Evolutionary conservation across 2,888 invertebrate genomes (phyloP).

Genomic region (Patella pellucida): DNA sequence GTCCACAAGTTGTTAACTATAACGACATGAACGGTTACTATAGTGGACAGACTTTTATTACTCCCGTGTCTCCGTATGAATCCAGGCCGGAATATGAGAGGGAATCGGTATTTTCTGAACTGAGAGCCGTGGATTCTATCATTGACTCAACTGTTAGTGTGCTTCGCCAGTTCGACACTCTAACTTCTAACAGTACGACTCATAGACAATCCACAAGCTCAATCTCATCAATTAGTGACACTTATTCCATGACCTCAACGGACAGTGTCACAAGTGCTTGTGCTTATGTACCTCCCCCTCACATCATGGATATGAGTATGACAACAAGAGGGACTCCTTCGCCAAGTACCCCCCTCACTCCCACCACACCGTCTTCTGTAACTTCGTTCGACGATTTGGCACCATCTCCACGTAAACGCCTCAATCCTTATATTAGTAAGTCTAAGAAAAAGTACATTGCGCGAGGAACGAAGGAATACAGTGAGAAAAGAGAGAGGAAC

Average conservation of each 20-base stretch:
- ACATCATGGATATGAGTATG: constrained; percentile 11
- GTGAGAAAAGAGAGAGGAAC: constrained; percentile 90
- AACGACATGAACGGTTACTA: not conserved
- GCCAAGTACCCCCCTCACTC: constrained; percentile 20
- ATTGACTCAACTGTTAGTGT: constrained; percentile 4
- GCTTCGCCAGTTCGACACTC: not conserved
- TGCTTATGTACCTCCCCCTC: not conserved
- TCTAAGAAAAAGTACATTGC: constrained; percentile 77
- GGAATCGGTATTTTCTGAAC: not conserved
- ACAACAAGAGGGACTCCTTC: constrained; percentile 10
- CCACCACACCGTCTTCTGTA: not conserved
- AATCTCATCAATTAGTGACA: not conserved
- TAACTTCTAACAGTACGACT: not conserved
- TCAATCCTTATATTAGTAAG: constrained; percentile 25
- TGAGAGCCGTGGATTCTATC: constrained; percentile 9
- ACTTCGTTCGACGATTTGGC: not conserved
- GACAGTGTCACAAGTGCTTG: not conserved
- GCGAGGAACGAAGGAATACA: constrained; percentile 94
- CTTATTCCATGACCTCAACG: constrained; percentile 4
- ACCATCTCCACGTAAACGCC: constrained; percentile 20
- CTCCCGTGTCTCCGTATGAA: constrained; percentile 4
- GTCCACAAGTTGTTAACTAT: not conserved
- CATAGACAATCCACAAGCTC: not conserved
- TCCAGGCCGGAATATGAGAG: not conserved
- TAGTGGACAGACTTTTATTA: not conserved